Evolutionary conservation across 2,797 vertebrate species (phyloP), one percentile per base, ranked within the genome.

Genomic region (Characodon lateralis): DNA sequence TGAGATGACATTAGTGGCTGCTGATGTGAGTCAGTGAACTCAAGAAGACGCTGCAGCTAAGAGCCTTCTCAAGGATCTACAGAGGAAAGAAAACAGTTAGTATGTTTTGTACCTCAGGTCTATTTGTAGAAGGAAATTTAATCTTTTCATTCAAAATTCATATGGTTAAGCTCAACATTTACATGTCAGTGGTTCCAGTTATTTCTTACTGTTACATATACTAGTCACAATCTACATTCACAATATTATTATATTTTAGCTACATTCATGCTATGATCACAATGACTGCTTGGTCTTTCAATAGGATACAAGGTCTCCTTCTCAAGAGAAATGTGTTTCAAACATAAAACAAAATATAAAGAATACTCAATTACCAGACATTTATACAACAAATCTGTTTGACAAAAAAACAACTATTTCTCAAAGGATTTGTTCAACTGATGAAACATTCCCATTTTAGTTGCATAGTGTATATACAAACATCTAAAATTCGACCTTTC

Each of bases 121-220:
- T 2, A 53, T 39, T 78, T 66, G 46, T 61, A 63, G 58, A 46
- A 72, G 69, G 41, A 66, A 59, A 81, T 18, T 10, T 59, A 16
- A 31, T 63, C 0, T 66, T 80, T 80, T 83, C 71, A 79, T 81
- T 73, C 13, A 77, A 82, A 73, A 84, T 86, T 77, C 22, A 81
- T 71, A 56, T 8, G 6, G 22, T 22, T 22, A 56, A 70, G 14
- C 43, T 55, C 26, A 59, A 69, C 28, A 41, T 48, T 28, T 31
- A 35, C 10, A 55, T 53, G 63, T 65, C 28, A 71, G 69, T 39
- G 39, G 22, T 68, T 72, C 5, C 16, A 31, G 20, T 35, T 39
- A 55, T 59, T 14, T 68, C n/a, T 41, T 9, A 41, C 20, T 22
- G 7, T 24, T 53, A 35, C 20, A 24, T 72, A 28, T 1, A 0